Percentiles rank a stretch among this genome's conserved stretches.
Conservation (phyloP, 2,888 invertebrate genomes). For the Arenicola marina region DNA sequence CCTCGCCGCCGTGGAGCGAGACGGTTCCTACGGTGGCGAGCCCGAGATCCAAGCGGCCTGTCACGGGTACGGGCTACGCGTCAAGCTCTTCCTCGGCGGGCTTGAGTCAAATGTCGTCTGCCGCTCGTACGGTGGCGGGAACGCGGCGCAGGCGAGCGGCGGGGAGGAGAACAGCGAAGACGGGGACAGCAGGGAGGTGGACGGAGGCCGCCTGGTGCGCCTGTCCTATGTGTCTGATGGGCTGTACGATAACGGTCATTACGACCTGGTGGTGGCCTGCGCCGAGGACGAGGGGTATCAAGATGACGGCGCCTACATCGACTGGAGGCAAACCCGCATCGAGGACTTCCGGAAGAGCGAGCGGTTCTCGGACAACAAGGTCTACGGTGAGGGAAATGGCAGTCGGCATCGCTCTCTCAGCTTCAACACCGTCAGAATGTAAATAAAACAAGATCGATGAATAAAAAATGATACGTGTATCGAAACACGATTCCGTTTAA, state of each 20-base stretch:
- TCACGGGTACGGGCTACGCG: not conserved
- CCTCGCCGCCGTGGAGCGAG: slow-evolving; percentile 8
- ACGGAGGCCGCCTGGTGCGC: not conserved
- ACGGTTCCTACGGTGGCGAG: slow-evolving; percentile 18
- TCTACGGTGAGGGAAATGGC: slow-evolving; percentile 24
- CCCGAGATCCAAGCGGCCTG: slow-evolving; percentile 19
- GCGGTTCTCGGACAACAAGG: slow-evolving; percentile 1
- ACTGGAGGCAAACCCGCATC: slow-evolving; percentile 8
- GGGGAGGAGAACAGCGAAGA: too few species aligned
- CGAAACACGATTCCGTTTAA: too few species aligned
- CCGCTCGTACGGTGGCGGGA: slow-evolving; percentile 10
- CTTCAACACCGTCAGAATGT: too few species aligned
- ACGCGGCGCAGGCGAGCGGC: too few species aligned
- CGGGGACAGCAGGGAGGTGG: too few species aligned
- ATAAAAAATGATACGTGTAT: too few species aligned
- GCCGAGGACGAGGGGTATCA: not conserved
- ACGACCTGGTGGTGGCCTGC: slow-evolving; percentile 26
- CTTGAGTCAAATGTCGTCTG: slow-evolving; percentile 9
- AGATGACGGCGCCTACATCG: slow-evolving; percentile 5
- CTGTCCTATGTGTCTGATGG: slow-evolving; percentile 19
- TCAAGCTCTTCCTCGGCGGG: slow-evolving; percentile 17
- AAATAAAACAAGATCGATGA: too few species aligned
- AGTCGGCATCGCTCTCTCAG: too few species aligned
- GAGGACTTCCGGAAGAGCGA: not conserved
- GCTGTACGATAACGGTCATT: slow-evolving; percentile 20